These are phyloP conservation scores for Ciconia nigra DNA, from an alignment of 2,797 vertebrate species.

Conservation along the genomic window DNA sequence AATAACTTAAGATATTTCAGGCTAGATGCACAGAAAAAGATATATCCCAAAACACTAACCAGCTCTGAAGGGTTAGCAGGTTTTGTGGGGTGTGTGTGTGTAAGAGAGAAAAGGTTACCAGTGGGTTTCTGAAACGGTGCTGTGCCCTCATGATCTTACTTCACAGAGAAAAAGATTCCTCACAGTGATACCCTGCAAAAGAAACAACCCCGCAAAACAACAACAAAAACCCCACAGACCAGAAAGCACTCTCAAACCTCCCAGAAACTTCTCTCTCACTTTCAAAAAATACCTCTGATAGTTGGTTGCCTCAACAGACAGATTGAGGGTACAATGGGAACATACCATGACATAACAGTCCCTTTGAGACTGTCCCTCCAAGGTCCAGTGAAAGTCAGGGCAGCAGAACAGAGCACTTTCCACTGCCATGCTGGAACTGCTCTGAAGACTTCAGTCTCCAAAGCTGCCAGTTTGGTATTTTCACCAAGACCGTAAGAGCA, in stretches of 20 bases:
- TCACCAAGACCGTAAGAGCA: neutral
- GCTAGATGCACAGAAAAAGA: neutral
- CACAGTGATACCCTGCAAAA: neutral
- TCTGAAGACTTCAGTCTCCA: neutral
- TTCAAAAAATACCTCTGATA: neutral
- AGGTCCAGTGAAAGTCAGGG: neutral
- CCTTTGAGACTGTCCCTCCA: neutral
- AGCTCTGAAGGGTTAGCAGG: neutral
- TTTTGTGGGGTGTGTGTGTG: neutral
- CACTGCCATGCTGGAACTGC: neutral
- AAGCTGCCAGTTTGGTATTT: neutral
- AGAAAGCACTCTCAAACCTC: neutral
- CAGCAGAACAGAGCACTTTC: neutral
- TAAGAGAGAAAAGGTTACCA: neutral
- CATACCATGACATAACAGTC: rapidly evolving
- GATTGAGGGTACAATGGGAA: neutral
- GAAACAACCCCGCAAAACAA: rapidly evolving
- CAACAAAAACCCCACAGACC: neutral
- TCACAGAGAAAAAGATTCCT: neutral
- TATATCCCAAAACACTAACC: neutral
- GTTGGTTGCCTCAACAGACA: neutral
- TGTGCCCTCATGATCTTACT: neutral
- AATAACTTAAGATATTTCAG: neutral
- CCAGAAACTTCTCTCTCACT: neutral
- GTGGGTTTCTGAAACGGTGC: neutral